Percentiles rank a stretch among this genome's conserved stretches.
Evolutionary conservation across 2,888 invertebrate species (phyloP).

Genomic region (Hofmannophila pseudospretella): DNA sequence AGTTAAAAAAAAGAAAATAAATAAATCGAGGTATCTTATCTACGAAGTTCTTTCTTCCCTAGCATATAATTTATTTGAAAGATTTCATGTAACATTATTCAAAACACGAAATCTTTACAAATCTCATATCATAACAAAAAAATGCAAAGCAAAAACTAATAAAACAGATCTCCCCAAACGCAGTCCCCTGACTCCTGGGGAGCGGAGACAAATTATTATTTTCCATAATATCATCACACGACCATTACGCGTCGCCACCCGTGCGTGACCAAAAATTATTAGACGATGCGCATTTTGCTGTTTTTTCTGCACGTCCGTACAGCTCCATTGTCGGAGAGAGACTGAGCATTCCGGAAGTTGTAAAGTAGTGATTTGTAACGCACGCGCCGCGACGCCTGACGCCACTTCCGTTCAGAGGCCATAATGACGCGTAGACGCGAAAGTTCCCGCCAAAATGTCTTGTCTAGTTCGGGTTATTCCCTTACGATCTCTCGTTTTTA

Average conservation of each 20-base stretch:
- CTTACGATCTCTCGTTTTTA: neutral
- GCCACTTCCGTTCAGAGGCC: slow-evolving; percentile 61
- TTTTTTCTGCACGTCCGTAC: slow-evolving; percentile 52
- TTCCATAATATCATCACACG: slow-evolving; percentile 71
- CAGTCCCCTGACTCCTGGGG: slow-evolving; percentile 34
- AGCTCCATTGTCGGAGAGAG: slow-evolving; percentile 38
- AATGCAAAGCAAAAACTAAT: slow-evolving; percentile 41
- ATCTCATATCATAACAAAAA: slow-evolving; percentile 21
- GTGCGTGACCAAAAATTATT: slow-evolving; percentile 68
- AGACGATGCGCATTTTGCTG: slow-evolving; percentile 30
- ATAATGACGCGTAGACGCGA: slow-evolving; percentile 53
- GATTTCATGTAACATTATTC: too few relatives aligned
- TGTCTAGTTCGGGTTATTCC: slow-evolving; percentile 16
- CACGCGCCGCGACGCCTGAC: slow-evolving; percentile 75
- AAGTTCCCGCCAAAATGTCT: slow-evolving; percentile 29
- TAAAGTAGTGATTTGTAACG: slow-evolving; percentile 79
- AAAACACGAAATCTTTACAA: too few relatives aligned
- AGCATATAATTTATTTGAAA: too few relatives aligned
- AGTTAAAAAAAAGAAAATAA: too few relatives aligned
- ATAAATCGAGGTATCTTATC: too few relatives aligned
- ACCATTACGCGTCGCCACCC: slow-evolving; percentile 58
- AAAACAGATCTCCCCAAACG: slow-evolving; percentile 28
- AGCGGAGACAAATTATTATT: slow-evolving; percentile 70
- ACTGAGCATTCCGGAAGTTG: slow-evolving; percentile 64
- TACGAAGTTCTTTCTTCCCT: too few relatives aligned